Evolutionary conservation across 2,113 vertebrate genomes (phyloP), one percentile per base, ranked within the genome.

Genomic region (Physeter macrocephalus): DNA sequence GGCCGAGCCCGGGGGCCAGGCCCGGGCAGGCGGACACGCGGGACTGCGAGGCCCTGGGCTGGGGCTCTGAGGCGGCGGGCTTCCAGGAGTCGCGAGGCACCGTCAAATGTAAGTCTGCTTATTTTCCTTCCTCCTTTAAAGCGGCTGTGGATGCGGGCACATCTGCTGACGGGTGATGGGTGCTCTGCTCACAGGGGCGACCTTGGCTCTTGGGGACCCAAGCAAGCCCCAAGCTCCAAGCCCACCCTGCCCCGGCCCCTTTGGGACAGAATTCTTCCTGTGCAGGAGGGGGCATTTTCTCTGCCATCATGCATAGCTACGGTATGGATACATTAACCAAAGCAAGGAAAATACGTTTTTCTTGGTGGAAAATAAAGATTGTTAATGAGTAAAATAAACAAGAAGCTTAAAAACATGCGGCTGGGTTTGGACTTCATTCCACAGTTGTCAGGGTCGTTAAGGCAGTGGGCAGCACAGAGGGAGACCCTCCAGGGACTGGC

Each of bases 51-150:
- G 96, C 96, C 43, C 98, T 99, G 96, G 98, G 99, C 98, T 99
- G 99, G 99, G 99, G 99, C n/a, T 99, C 99, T 0, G 99, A 99
- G 87, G 94, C 98, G 0, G 99, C 99, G 2, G 99, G 99, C 36
- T 99, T 99, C 98, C 99, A 99, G 98, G 99, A 99, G 97, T 99
- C 99, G 0, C 99, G 99, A 95, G 99, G 99, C 97, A 99, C 99
- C 7, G 99, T 99, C 97, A 99, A 99, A 99, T 80, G 99, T 99
- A 99, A 99, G 99, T 99, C 57, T 23, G 46, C 34, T 31, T 21
- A 8, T 67, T 43, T 31, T 54, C 6, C 59, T 1, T 36, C 39
- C 59, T 94, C 67, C 57, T 75, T 57, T 6, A 36, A 43, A 41
- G 21, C 0, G 15, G 66, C 14, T 3, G 18, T 8, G 80, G 81